Evolutionary conservation across 2,888 invertebrate species (phyloP).

Genomic region (Patella caerulea): DNA sequence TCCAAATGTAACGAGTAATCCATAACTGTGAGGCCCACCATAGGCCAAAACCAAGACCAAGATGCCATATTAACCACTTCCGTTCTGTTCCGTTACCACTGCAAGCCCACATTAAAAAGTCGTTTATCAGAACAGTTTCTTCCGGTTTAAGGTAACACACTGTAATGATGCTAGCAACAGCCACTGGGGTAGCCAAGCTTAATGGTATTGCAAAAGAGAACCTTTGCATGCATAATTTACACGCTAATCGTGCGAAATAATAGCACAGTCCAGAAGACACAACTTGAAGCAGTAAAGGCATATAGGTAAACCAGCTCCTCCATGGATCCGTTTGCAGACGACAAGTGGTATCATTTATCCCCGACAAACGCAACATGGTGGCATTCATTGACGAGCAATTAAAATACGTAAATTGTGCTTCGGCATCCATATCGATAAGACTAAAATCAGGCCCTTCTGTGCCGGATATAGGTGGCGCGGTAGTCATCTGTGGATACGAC

Average conservation of each 20-base stretch:
- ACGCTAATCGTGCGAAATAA: slow-evolving; percentile 73
- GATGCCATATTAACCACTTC: slow-evolving; percentile 47
- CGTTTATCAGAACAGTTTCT: slow-evolving; percentile 30
- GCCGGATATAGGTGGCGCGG: slow-evolving; percentile 13
- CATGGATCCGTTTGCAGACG: slow-evolving; percentile 38
- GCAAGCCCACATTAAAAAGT: slow-evolving; percentile 49
- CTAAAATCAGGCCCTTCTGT: background rate
- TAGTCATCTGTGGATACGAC: slow-evolving; percentile 6
- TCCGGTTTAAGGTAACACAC: slow-evolving; percentile 37
- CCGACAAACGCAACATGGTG: background rate
- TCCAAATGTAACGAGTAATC: slow-evolving; percentile 67
- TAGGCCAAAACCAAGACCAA: slow-evolving; percentile 50
- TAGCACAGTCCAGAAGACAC: slow-evolving; percentile 71
- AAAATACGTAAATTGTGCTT: background rate
- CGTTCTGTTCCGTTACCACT: slow-evolving; percentile 45
- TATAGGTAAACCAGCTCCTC: slow-evolving; percentile 42
- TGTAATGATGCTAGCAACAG: slow-evolving; percentile 53
- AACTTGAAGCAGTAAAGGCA: slow-evolving; percentile 58
- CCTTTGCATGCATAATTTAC: slow-evolving; percentile 72
- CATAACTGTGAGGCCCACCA: slow-evolving; percentile 65
- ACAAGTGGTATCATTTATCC: slow-evolving; percentile 38
- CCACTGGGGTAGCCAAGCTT: slow-evolving; percentile 67
- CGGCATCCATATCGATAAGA: background rate
- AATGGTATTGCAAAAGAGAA: slow-evolving; percentile 72
- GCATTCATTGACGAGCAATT: background rate